Percentiles rank a stretch among this genome's conserved stretches.
Evolutionary conservation across 2,113 vertebrate species (phyloP).

Genomic region (Progne subis): DNA sequence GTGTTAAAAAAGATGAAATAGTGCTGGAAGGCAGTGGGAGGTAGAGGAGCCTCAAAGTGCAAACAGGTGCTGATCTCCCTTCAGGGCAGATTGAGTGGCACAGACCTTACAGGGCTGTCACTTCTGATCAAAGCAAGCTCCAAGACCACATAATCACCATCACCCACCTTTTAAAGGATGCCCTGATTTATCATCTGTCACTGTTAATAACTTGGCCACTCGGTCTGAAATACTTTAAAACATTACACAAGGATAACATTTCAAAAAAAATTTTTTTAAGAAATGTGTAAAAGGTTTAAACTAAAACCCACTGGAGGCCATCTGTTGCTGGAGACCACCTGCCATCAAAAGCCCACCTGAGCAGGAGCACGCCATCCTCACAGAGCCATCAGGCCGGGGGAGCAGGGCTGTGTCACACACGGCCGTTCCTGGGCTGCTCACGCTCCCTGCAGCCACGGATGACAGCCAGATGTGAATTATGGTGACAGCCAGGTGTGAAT

Average conservation of each 20-base stretch:
- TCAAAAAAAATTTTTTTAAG: not conserved
- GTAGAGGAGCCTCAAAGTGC: conserved; percentile 82
- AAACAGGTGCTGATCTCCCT: conserved; percentile 85
- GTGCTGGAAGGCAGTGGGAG: conserved; percentile 63
- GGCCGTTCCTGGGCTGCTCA: not conserved
- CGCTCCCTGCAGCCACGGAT: not conserved
- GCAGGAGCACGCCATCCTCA: not conserved
- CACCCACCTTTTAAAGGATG: conserved; percentile 55
- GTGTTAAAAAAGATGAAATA: conserved; percentile 52
- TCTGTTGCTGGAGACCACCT: conserved; percentile 51
- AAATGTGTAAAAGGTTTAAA: conserved; percentile 33
- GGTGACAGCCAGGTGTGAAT: not conserved
- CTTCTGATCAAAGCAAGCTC: conserved; percentile 84
- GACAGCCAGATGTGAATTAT: conserved; percentile 28
- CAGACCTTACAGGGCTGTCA: conserved; percentile 78
- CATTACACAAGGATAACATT: conserved; percentile 38
- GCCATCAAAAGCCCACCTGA: conserved; percentile 48
- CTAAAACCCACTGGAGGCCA: not conserved
- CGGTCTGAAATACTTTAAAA: conserved; percentile 57
- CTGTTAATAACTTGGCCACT: conserved; percentile 57
- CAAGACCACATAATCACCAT: conserved; percentile 78
- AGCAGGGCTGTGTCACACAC: not conserved
- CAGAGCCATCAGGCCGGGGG: not conserved
- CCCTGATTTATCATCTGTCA: conserved; percentile 71
- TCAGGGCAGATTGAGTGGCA: conserved; percentile 65